Evolutionary conservation across 2,113 vertebrate species (phyloP), one percentile per base, ranked within the genome.

Genomic region (Halcyon malimbica): DNA sequence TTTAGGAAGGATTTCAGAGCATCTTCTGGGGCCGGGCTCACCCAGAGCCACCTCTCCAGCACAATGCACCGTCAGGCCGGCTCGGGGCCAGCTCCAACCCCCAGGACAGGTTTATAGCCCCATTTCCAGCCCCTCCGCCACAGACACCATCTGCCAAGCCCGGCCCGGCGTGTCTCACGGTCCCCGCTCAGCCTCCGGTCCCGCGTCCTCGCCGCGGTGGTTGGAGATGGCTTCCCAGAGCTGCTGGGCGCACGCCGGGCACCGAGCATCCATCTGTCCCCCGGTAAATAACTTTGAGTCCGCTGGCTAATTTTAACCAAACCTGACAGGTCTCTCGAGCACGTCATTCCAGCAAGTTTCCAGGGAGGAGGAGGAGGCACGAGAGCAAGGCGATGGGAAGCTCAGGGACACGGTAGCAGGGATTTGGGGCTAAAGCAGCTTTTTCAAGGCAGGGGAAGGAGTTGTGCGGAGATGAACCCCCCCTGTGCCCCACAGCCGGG

Each of bases 141-240:
- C 86, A 94, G 95, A 91, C 93, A 42, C 95, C 93, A 90, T 95
- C 87, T 87, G 87, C 84, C 91, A 65, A 74, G 50, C 67, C 79
- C 82, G 28, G 20, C 46, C 39, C 5, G 7, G 50, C 16, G 0
- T 11, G 81, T 82, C 93, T 92, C 75, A 17, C 90, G 3, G 74
- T n/a, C 80, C 41, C 64, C 0, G 7, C 59, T 48, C 78, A 12
- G 65, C 54, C 83, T 73, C 69, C 3, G 25, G 57, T 35, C 77
- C 78, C 12, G 0, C 0, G 1, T 63, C 81, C 81, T 51, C 20
- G 1, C 80, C 3, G 18, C 3, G 6, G 75, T 25, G 15, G 4
- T 12, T 7, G 42, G 79, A 79, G 28, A 65, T 67, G 41, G 9
- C 42, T 91, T 82, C 86, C 74, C 69, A 3, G 41, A 28, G 68